These are phyloP conservation scores for Melipona beecheii DNA, from an alignment of 2,888 invertebrate genomes.

Conservation along the genomic window DNA sequence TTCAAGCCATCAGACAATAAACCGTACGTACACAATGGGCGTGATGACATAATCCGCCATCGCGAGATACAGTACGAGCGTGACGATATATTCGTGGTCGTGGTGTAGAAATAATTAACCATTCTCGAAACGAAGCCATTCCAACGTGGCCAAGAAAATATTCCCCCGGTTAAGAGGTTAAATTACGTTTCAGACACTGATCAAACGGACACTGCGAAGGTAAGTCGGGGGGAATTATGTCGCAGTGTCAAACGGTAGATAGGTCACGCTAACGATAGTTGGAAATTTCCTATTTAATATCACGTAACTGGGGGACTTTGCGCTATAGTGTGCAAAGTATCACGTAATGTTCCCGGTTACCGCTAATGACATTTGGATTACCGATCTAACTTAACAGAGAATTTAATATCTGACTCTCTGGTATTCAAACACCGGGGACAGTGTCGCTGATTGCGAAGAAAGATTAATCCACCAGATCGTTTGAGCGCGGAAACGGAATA, in stretches of 20 bases:
- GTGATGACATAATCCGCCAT: no score
- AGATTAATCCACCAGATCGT: background rate
- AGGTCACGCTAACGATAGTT: background rate
- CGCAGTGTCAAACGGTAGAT: background rate
- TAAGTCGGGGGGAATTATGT: background rate
- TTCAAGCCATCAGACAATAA: no score
- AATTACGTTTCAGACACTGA: background rate
- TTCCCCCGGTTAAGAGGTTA: background rate
- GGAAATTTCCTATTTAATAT: constrained; percentile 8
- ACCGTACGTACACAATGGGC: background rate
- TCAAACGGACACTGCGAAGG: background rate
- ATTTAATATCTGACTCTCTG: background rate
- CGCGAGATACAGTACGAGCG: no score
- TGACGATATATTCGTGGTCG: no score
- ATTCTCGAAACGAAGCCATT: no score
- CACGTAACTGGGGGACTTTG: background rate
- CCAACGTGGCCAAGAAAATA: no score
- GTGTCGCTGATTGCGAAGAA: background rate
- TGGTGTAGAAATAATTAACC: no score
- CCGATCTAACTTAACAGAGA: background rate
- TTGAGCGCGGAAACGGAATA: no score
- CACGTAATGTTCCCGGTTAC: background rate
- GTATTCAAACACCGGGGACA: no score
- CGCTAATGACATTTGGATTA: background rate
- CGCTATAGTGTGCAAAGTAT: background rate